Evolutionary conservation across 2,888 invertebrate species (phyloP).

Genomic region (Invenusta paracnida): DNA sequence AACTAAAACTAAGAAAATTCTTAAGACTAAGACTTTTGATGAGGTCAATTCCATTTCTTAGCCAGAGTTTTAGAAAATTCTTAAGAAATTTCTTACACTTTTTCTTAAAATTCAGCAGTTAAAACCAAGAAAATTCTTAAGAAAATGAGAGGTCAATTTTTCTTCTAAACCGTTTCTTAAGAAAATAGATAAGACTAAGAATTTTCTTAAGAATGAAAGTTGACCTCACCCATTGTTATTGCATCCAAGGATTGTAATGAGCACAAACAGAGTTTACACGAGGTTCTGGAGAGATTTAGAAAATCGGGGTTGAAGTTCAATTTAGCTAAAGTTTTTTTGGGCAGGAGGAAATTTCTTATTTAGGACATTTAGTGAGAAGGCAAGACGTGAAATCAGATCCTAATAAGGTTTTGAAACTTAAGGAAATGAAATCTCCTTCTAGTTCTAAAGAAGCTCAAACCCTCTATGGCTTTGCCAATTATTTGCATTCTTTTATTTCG

Average conservation of each 20-base stretch:
- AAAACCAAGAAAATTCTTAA: too few species aligned
- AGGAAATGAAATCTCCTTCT: neutral
- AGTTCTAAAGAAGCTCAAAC: neutral
- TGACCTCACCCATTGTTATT: neutral
- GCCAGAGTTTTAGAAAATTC: too few species aligned
- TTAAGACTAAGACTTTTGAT: too few species aligned
- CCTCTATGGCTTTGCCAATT: neutral
- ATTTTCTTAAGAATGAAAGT: too few species aligned
- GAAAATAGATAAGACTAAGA: too few species aligned
- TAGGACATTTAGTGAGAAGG: neutral
- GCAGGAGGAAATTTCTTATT: neutral
- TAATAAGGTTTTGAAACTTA: neutral
- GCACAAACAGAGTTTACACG: neutral
- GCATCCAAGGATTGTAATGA: neutral
- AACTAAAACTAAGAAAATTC: too few species aligned
- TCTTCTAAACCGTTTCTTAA: too few species aligned
- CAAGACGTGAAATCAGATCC: neutral
- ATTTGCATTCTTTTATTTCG: neutral
- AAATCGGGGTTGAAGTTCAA: neutral
- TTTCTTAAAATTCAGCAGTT: too few species aligned
- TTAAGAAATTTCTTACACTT: too few species aligned
- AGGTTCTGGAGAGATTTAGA: neutral
- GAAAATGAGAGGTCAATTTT: too few species aligned
- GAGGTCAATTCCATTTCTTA: too few species aligned
- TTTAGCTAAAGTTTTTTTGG: neutral